Evolutionary conservation across 2,113 vertebrate species (phyloP), one percentile per base, ranked within the genome.

Genomic region (Columba janthina): DNA sequence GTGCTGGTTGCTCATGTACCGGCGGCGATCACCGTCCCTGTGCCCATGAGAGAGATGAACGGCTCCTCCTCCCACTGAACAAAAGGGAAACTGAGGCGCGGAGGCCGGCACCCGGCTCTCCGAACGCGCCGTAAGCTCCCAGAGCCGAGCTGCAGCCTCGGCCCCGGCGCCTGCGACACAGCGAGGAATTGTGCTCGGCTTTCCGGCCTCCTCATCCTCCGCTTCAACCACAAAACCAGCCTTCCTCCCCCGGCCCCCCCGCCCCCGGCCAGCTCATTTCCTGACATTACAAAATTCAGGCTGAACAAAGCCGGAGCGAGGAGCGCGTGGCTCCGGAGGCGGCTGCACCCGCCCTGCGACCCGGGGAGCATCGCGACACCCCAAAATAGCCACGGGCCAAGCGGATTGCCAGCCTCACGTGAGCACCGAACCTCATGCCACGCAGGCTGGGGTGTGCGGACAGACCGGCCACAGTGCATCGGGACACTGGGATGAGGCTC

Each of bases 261-360:
- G 85, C 90, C 94, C 94, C 70, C 82, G 12, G 93, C 94, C 96
- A 94, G 79, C 94, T 96, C 96, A 96, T 75, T 96, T 96, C 96
- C 96, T 94, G 94, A 51, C 71, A 28, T 93, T 88, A 92, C 93
- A 92, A 88, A 93, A 96, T 22, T n/a, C 93, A 79, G 78, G 38
- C 83, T 1, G 61, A 92, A 88, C 88, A 58, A 89, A 92, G 82
- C n/a, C 0, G 2, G 77, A 72, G 86, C 5, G 5, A 24, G 70
- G 61, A 94, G 42, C 8, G 28, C 4, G 19, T 24, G 91, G 74
- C 78, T 95, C 70, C 5, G 1, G 11, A 36, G 4, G 0, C 15
- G 70, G 56, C 58, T 67, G 76, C 36, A 7, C 72, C 83, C 7
- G 38, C 58, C 58, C 34, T 25, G 42, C 2, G 19, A 34, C 51